Conservation (phyloP, 2,888 invertebrate genomes). For the Chydorus sphaericus region DNA sequence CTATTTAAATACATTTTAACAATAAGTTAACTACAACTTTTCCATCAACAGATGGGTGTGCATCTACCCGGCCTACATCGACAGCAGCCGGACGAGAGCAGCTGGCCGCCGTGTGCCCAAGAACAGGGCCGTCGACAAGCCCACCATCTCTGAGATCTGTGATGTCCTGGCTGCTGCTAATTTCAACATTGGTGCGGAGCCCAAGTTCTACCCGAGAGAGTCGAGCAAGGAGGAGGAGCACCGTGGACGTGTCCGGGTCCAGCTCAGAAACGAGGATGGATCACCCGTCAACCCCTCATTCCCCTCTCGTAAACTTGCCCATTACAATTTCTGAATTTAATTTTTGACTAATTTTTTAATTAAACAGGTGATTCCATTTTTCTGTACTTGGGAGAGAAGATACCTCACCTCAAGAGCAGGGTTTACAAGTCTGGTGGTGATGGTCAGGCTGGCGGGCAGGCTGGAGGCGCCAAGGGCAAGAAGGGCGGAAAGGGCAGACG, state of each 20-base stretch:
- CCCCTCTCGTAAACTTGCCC: conserved; percentile 39
- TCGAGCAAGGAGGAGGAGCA: conserved; percentile 71
- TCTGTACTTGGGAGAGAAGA: conserved; percentile 60
- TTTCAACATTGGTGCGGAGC: conserved; percentile 73
- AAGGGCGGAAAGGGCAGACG: conserved; percentile 31
- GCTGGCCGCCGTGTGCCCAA: conserved; percentile 77
- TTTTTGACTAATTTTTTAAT: neutral
- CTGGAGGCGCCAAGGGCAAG: conserved; percentile 24
- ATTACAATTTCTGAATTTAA: neutral
- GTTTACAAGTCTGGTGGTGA: conserved; percentile 38
- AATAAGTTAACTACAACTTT: neutral
- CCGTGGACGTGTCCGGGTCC: conserved; percentile 80
- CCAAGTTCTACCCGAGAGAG: conserved; percentile 81
- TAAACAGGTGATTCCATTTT: conserved; percentile 47
- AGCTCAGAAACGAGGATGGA: conserved; percentile 81
- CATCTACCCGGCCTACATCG: conserved; percentile 91
- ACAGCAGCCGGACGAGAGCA: conserved; percentile 77
- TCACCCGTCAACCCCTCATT: conserved; percentile 52
- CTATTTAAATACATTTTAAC: neutral
- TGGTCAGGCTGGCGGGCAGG: conserved; percentile 17
- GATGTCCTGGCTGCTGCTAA: conserved; percentile 78
- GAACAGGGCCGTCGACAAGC: conserved; percentile 81
- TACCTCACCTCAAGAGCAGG: conserved; percentile 77
- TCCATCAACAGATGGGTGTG: conserved; percentile 69
- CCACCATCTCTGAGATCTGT: conserved; percentile 84